These are phyloP conservation scores for Rhinichthys klamathensis DNA, from an alignment of 2,113 vertebrate genomes.

Conservation along the genomic window DNA sequence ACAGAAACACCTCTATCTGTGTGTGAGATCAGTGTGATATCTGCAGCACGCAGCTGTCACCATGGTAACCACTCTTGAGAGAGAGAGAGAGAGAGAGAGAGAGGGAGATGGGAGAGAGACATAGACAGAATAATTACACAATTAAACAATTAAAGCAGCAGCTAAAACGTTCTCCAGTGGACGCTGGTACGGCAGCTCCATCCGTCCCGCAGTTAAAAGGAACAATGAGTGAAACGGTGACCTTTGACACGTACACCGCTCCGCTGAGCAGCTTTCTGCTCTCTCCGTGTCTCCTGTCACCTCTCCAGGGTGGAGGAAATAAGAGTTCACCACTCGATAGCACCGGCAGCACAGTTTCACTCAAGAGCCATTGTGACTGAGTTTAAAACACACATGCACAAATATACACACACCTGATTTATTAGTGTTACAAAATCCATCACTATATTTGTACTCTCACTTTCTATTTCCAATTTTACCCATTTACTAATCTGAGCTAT, in stretches of 20 bases:
- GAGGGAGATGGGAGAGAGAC: conserved; percentile 1
- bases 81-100: background rate
- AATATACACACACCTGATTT: conserved; percentile 10
- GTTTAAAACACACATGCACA: background rate
- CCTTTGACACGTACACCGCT: conserved; percentile 26
- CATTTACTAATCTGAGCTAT: too few relatives aligned
- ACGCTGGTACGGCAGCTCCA: background rate
- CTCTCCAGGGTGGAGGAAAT: conserved; percentile 13
- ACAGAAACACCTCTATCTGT: conserved; percentile 49
- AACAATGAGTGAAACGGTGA: conserved; percentile 31
- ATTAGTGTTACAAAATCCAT: conserved; percentile 16
- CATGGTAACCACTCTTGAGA: conserved; percentile 56
- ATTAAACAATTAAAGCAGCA: conserved; percentile 45
- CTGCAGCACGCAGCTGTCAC: conserved; percentile 61
- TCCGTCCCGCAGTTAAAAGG: conserved; percentile 2
- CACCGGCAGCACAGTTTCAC: conserved; percentile 2
- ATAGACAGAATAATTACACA: conserved; percentile 32
- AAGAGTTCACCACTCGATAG: conserved; percentile 16
- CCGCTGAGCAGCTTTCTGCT: conserved; percentile 6
- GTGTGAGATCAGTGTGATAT: conserved; percentile 53
- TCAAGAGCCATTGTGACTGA: conserved; percentile 10
- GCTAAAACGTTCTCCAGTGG: conserved; percentile 26
- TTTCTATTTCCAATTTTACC: background rate
- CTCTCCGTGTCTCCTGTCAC: background rate
- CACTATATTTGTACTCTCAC: background rate